Evolutionary conservation across 2,888 invertebrate genomes (phyloP), one percentile per base, ranked within the genome.

Genomic region (Pammene aurita): DNA sequence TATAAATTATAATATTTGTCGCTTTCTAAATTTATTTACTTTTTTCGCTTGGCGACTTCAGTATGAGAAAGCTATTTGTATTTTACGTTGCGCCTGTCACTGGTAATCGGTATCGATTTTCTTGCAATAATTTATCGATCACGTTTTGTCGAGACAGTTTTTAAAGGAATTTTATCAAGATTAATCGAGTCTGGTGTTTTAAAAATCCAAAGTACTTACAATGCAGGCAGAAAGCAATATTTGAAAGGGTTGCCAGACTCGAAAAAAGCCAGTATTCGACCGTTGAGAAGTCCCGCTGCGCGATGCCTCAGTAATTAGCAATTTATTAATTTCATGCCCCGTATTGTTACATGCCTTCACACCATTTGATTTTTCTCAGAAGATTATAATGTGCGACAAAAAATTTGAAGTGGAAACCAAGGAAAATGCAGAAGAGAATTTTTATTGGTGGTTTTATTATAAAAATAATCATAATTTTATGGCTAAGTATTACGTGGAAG

Each of bases 261-360:
- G 54, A 64, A 64, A 64, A 63, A 64, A 55, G 63, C 16, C 54
- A 62, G 26, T 64, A 55, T 64, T 64, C 14, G 41, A 55, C 11
- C 54, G 63, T 41, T 18, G 44, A 63, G 44, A 11, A 63, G 13
- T 16, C 55, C 44, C 63, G 54, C 44, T 44, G 63, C 16, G 42
- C 54, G 10, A 34, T 62, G 55, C 16, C 52, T 44, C 34, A 1
- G 54, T 55, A 55, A 55, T 64, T 64, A 38, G 55, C 55, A 52
- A 44, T 64, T 64, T 64, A 64, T 55, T 64, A 64, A 64, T 55
- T 44, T 44, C 63, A 62, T 62, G 55, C 55, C 13, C 44, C 14
- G 54, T 44, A 64, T 55, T 64, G 54, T 64, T 64, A 44, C 63
- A 64, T 64, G 44, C 63, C 63, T 64, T 64, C 63, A 64, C 63